phyloP scores from a whole-genome alignment of 2,888 invertebrate genomes.

The Phasia obesa region DNA sequence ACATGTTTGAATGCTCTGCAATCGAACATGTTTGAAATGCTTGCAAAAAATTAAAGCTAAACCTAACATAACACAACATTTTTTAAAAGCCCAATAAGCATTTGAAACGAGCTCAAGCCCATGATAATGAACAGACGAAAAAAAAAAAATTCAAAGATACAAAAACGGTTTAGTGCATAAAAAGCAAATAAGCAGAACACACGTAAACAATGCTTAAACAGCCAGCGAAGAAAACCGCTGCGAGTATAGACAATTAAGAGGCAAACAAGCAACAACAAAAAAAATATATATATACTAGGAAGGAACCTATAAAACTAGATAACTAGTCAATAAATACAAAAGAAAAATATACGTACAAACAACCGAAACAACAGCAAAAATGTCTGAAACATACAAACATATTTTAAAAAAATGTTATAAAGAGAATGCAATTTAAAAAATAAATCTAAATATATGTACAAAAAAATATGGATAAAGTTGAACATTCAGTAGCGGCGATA shows the following conservation, averaged over 20 bases:
- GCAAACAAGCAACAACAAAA: conserved; percentile 38
- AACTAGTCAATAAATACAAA: conserved; percentile 65
- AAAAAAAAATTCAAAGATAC: conserved; percentile 23
- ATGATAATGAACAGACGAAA: conserved; percentile 37
- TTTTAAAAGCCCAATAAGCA: conserved; percentile 56
- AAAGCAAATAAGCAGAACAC: conserved; percentile 69
- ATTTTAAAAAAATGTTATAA: conserved; percentile 39
- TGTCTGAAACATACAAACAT: conserved; percentile 15
- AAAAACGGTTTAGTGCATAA: conserved; percentile 63
- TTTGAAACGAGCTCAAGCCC: conserved; percentile 47
- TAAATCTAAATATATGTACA: neutral
- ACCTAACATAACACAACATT: conserved; percentile 45
- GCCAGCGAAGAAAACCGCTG: conserved; percentile 30
- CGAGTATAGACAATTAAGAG: conserved; percentile 34
- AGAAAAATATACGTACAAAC: conserved; percentile 1
- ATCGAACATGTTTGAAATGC: conserved; percentile 15
- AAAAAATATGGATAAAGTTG: conserved; percentile 33
- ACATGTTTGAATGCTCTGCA: neutral
- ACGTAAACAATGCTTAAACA: conserved; percentile 59
- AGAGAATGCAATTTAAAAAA: conserved; percentile 43
- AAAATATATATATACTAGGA: conserved; percentile 50
- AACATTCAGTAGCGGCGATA: conserved; percentile 28
- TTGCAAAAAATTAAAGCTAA: conserved; percentile 10
- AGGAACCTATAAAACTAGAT: conserved; percentile 65
- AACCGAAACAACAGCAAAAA: conserved; percentile 19